Base-by-base conservation (phyloP, 1,140 invertebrate genomes). In the Leptopilina clavipes region DNA sequence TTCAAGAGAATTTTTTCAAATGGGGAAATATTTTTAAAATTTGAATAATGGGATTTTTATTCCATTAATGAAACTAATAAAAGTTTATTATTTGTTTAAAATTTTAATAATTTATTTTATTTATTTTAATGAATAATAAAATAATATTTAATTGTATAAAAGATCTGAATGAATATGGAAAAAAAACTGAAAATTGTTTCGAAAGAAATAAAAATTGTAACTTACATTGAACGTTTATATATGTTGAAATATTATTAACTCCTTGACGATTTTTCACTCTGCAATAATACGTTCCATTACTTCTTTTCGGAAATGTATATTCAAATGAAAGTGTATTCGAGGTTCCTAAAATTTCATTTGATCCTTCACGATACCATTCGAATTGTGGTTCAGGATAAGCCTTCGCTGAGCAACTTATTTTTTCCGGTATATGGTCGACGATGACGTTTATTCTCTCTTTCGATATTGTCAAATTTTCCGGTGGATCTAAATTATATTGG, bases 171-270 rank as follows among this genome's bases (percentile, higher is more conserved):
- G 18, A 17, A 48, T 59, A 72, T n/a, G n/a, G 18, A 17, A 71
- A 45, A 79, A 48, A 72, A 70, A 44, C 37, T 40, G 65, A 75
- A 71, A 14, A 11, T 11, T 10, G n/a, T 73, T 17, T 71, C 70
- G 54, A 74, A 56, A 65, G 17, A 71, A n/a, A 17, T 14, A 37
- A 72, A 75, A 65, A 74, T 18, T 75, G 19, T 18, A 83, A 94
- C 95, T 94, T 91, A 97, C 96, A 96, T 90, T 94, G 92, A 59
- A 97, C 95, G 87, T 96, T 94, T 78, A 97, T 91, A 76, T 92
- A 91, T 14, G 94, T 93, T 10, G 92, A 92, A 9, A 92, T 93
- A 65, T 92, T 93, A 45, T 92, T 91, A 70, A 90, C 92, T 25
- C 96, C 96, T 84, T 96, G 95, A 72, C 92, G 91, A 88, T 97